Conservation (phyloP, 2,888 invertebrate genomes). For the Meteorus cinctellus region DNA sequence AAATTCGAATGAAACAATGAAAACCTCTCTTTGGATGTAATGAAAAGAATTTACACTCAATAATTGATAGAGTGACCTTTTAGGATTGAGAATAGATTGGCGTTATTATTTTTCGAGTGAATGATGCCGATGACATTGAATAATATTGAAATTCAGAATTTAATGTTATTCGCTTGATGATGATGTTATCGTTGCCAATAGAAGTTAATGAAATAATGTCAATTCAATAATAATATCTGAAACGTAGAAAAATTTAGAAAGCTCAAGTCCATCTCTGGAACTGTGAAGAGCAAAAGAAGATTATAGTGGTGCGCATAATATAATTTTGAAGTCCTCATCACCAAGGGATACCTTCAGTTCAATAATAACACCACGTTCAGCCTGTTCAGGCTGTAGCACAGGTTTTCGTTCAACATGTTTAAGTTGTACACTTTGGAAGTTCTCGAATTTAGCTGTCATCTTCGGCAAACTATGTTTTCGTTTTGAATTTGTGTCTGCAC, state of each 20-base stretch:
- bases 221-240: conserved; percentile 23
- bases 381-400: conserved; percentile 61
- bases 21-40: too few relatives aligned
- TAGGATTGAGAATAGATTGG: too few relatives aligned
- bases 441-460: conserved; percentile 75
- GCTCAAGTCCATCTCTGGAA: conserved; percentile 19
- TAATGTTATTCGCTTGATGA: neutral
- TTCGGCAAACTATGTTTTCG: conserved; percentile 73
- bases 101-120: neutral
- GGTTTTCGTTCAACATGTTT: conserved; percentile 75
- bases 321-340: conserved; percentile 14
- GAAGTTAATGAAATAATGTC: neutral
- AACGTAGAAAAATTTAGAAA: conserved; percentile 25
- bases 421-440: conserved; percentile 78
- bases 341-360: conserved; percentile 69
- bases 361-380: conserved; percentile 64
- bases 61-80: too few relatives aligned
- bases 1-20: too few relatives aligned
- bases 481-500: conserved; percentile 70
- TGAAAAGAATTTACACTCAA: too few relatives aligned
- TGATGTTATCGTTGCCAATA: neutral
- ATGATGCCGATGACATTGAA: neutral
- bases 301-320: conserved; percentile 49
- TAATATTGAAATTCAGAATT: neutral
- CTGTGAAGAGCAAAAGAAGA: conserved; percentile 30